Evolutionary conservation across 2,113 vertebrate species (phyloP), one percentile per base, ranked within the genome.

Genomic region (Sialia sialis): DNA sequence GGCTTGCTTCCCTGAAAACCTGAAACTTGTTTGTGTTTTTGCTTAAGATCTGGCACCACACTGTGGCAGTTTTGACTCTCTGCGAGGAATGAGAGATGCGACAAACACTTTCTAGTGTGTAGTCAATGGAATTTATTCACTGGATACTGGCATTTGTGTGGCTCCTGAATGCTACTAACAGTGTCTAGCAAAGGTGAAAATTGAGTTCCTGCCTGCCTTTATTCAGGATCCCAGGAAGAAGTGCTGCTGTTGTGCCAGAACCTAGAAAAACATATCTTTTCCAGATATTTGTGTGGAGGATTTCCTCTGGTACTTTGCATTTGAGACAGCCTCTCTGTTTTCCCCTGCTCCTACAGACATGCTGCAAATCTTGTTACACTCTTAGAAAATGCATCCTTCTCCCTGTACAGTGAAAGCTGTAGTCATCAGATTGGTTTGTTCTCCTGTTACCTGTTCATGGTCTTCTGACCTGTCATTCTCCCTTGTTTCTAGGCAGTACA

Each of bases 401-500:
- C 21, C 10, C 44, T 58, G 41, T n/a, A 16, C 0, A 3, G 7
- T 0, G 0, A 75, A 51, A 63, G 39, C 38, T 69, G 32, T 23
- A 58, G n/a, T 56, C 19, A 51, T 75, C 49, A 41, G 16, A 82
- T 25, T 67, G 25, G 30, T 72, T 81, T 77, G 29, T 51, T 93
- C 21, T 83, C 13, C 54, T 49, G 11, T 74, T 74, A 36, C n/a
- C 27, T 70, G 14, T 58, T 84, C 41, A 32, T 59, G 39, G 27
- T 51, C 4, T 15, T 90, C 73, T 96, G 39, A 94, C 55, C 19
- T 34, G 21, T 26, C 16, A 13, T 54, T 60, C 20, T 63, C 18
- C 38, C 22, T 5, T 62, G 4, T 88, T 73, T 11, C 22, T 81
- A 98, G 98, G 77, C 96, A 97, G 32, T 98, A 97, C 23, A 32